phyloP scores from a whole-genome alignment of 1,140 invertebrate species.

The Steinernema feltiae region DNA sequence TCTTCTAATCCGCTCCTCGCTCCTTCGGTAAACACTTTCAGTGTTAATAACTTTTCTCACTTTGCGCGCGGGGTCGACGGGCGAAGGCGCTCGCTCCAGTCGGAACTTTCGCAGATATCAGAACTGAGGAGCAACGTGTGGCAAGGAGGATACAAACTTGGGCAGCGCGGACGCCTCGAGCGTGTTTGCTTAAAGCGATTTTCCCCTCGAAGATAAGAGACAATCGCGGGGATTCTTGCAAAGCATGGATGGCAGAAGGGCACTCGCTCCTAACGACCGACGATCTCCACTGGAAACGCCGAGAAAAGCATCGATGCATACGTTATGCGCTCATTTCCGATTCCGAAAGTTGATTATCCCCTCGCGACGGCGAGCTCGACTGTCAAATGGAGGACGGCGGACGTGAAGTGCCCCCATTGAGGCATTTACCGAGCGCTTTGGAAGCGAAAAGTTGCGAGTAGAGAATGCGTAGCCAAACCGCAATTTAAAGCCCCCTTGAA shows the following conservation, averaged over 20 bases:
- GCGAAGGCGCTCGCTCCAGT: too few species aligned
- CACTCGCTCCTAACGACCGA: not conserved
- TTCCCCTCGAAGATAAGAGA: not conserved
- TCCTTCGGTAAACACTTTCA: not conserved
- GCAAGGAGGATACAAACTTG: too few species aligned
- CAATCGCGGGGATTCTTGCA: not conserved
- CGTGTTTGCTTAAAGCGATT: not conserved
- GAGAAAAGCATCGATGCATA: not conserved
- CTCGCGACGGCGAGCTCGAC: too few species aligned
- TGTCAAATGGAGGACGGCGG: too few species aligned
- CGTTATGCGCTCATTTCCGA: not conserved
- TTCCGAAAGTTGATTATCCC: not conserved
- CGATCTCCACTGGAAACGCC: not conserved
- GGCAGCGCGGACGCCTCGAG: not conserved
- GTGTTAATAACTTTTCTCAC: constrained; percentile 7
- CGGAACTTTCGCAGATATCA: too few species aligned
- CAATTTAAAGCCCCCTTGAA: too few species aligned
- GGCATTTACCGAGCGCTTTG: too few species aligned
- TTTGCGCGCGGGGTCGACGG: not conserved
- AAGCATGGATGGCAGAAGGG: not conserved
- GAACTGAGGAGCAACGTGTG: too few species aligned
- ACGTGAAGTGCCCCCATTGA: too few species aligned
- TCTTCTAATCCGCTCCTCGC: not conserved
- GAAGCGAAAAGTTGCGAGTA: too few species aligned
- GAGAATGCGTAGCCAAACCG: too few species aligned